Conservation (phyloP, 2,113 vertebrate species). For the Odontesthes bonariensis region DNA sequence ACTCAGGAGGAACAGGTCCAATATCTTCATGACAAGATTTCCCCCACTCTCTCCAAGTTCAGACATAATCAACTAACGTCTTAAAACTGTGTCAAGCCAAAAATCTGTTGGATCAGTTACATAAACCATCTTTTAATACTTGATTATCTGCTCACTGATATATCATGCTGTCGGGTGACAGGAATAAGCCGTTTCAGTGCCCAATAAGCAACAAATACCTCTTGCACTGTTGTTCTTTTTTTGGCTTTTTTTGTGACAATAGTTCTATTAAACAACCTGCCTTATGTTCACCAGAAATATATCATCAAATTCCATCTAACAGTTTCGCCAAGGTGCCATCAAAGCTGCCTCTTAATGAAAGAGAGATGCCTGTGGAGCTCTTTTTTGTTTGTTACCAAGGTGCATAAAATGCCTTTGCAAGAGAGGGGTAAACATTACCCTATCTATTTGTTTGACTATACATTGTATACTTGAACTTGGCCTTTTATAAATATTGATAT, state of each 20-base stretch:
- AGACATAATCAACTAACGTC: neutral
- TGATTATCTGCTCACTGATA: neutral
- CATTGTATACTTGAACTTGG: no score
- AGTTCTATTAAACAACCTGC: neutral
- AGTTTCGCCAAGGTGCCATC: no score
- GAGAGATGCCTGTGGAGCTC: no score
- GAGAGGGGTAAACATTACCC: no score
- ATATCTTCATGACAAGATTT: conserved; percentile 53
- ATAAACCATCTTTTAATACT: neutral
- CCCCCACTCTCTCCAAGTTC: conserved; percentile 47
- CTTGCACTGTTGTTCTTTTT: neutral
- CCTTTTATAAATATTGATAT: no score
- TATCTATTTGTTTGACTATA: no score
- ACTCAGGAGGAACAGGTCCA: conserved; percentile 21
- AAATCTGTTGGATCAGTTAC: neutral
- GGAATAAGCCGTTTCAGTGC: neutral
- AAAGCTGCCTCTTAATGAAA: neutral
- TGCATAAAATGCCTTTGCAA: no score
- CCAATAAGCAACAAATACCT: neutral
- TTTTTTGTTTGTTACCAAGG: neutral
- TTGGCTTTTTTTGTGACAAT: no score
- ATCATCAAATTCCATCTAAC: neutral
- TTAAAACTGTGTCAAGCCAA: neutral
- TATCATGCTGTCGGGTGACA: neutral
- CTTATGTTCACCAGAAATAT: neutral